Percentiles rank a stretch among this genome's conserved stretches.
Evolutionary conservation across 2,888 invertebrate species (phyloP).

Genomic region (Gymnocheta viridis): DNA sequence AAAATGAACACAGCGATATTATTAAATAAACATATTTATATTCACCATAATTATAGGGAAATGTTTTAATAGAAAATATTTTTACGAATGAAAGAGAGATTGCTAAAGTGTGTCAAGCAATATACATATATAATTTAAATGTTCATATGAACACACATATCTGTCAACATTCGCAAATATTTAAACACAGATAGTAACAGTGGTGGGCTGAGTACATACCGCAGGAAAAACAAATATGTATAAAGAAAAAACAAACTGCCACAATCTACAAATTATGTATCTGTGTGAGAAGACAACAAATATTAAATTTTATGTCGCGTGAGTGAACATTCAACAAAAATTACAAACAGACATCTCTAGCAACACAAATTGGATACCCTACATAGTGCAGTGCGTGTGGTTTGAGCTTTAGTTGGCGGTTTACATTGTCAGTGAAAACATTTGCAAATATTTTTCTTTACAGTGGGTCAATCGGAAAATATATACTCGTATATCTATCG

Average conservation of each 20-base stretch:
- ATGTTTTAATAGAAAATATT: slow-evolving; percentile 28
- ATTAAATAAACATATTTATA: neutral
- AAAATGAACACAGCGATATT: neutral
- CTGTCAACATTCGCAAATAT: slow-evolving; percentile 10
- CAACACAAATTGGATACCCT: slow-evolving; percentile 16
- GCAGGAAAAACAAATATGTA: slow-evolving; percentile 42
- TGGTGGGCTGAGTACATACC: slow-evolving; percentile 44
- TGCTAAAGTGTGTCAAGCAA: slow-evolving; percentile 52
- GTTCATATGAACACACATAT: neutral
- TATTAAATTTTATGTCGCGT: slow-evolving; percentile 58
- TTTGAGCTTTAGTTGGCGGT: neutral
- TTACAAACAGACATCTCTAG: slow-evolving; percentile 6
- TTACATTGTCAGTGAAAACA: neutral
- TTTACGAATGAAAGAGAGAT: slow-evolving; percentile 12
- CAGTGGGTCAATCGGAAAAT: too few species aligned
- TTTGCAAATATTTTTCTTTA: too few species aligned
- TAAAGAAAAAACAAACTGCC: slow-evolving; percentile 7
- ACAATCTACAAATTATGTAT: slow-evolving; percentile 26
- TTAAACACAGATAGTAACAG: neutral
- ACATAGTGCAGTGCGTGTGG: neutral
- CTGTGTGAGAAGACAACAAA: slow-evolving; percentile 47
- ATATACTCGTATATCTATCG: too few species aligned
- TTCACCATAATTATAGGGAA: slow-evolving; percentile 42
- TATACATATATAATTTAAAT: slow-evolving; percentile 17
- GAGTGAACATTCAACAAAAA: slow-evolving; percentile 35